Evolutionary conservation across 2,888 invertebrate genomes (phyloP).

Genomic region (Ernsta delagoae): DNA sequence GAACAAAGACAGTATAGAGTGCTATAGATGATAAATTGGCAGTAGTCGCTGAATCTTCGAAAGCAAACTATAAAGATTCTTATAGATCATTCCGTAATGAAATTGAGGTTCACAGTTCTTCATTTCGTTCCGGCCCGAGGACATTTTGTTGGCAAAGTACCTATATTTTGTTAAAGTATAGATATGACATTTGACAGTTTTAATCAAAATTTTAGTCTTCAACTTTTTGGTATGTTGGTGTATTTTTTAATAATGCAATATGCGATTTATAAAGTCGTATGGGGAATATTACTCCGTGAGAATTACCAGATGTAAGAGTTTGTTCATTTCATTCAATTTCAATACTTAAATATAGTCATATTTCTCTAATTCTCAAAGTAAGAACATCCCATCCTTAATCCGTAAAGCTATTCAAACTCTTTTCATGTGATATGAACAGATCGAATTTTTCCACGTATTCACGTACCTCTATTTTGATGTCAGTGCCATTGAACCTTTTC

Average conservation of each 20-base stretch:
- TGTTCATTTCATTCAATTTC: neutral
- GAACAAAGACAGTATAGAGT: constrained; percentile 15
- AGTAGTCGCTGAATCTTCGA: constrained; percentile 25
- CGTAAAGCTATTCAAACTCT: neutral
- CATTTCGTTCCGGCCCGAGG: neutral
- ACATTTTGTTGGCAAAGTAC: neutral
- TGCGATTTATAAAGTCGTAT: no score
- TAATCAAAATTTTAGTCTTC: no score
- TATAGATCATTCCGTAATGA: constrained; percentile 2
- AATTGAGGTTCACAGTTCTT: neutral
- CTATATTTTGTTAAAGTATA: no score
- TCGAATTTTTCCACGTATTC: neutral
- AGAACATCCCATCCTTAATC: neutral
- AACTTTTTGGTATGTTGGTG: no score
- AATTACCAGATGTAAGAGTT: no score
- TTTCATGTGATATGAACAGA: neutral
- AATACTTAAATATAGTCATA: neutral
- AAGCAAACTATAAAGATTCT: constrained; percentile 24
- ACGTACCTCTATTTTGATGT: constrained; percentile 7
- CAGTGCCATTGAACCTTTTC: constrained; percentile 32
- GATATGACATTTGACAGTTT: no score
- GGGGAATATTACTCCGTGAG: no score
- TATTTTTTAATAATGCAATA: no score
- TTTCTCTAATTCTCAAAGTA: no score
- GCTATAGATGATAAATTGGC: constrained; percentile 25